phyloP scores from a whole-genome alignment of 2,113 vertebrate species.

The Astatotilapia flaviijosephi region DNA sequence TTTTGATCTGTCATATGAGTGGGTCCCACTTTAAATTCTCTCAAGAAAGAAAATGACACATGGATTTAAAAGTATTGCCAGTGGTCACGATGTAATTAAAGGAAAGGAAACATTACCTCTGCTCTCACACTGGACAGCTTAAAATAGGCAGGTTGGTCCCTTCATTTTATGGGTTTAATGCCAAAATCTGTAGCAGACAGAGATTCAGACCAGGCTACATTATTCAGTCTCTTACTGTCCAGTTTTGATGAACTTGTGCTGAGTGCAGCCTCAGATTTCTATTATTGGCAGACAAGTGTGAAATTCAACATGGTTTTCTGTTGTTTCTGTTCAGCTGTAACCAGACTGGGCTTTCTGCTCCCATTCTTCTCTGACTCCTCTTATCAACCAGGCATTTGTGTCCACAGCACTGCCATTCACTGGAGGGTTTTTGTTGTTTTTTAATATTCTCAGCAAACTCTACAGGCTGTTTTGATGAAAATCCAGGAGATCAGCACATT shows the following conservation, averaged over 20 bases:
- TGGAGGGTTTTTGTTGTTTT: not conserved
- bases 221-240: not conserved
- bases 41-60: not conserved
- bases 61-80: not conserved
- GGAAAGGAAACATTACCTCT: accelerated
- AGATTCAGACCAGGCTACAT: not conserved
- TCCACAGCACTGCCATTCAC: not conserved
- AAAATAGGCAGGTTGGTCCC: not conserved
- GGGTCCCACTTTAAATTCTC: not conserved
- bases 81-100: not conserved
- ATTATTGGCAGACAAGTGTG: not conserved
- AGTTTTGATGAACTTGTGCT: not conserved
- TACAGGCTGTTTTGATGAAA: not conserved
- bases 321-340: not conserved
- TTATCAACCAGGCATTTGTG: not conserved
- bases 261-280: not conserved
- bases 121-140: not conserved
- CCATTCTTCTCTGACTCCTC: not conserved
- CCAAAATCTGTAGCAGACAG: not conserved
- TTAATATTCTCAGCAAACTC: not conserved
- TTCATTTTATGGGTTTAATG: accelerated
- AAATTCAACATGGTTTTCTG: not conserved
- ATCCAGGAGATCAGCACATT: not conserved
- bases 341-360: not conserved
- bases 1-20: not conserved